These are phyloP conservation scores for Athalia rosae DNA, from an alignment of 2,888 invertebrate genomes.

Conservation along the genomic window DNA sequence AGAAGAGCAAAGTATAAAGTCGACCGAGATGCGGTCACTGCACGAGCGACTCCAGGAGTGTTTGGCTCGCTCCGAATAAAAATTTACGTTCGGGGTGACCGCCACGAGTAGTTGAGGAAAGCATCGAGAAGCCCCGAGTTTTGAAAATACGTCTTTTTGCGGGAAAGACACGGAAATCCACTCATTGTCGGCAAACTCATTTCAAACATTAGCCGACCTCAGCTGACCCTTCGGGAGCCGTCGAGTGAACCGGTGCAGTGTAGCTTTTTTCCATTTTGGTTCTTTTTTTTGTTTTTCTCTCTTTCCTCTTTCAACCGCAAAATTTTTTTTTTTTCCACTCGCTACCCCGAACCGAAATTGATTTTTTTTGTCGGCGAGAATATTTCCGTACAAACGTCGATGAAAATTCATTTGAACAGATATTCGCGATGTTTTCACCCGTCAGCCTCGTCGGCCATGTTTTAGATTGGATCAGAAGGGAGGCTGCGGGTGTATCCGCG, in stretches of 20 bases:
- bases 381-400: neutral
- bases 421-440: neutral
- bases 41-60: neutral
- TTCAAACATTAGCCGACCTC: conserved; percentile 35
- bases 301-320: neutral
- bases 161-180: conserved; percentile 42
- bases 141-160: conserved; percentile 34
- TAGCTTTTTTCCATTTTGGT: neutral
- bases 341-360: neutral
- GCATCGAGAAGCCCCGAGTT: neutral
- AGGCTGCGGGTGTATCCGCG: neutral
- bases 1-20: no score
- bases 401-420: neutral
- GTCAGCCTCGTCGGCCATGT: conserved; percentile 1
- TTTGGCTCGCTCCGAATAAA: conserved; percentile 21
- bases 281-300: neutral
- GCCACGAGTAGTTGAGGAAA: neutral
- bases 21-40: no score
- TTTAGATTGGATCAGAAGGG: neutral
- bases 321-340: neutral
- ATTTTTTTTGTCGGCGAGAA: neutral
- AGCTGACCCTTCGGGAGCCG: conserved; percentile 25
- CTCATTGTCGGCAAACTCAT: conserved; percentile 42
- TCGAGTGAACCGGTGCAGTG: conserved; percentile 24
- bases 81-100: conserved; percentile 27